Evolutionary conservation across 2,888 invertebrate genomes (phyloP).

Genomic region (Disparrhopalites patrizii): DNA sequence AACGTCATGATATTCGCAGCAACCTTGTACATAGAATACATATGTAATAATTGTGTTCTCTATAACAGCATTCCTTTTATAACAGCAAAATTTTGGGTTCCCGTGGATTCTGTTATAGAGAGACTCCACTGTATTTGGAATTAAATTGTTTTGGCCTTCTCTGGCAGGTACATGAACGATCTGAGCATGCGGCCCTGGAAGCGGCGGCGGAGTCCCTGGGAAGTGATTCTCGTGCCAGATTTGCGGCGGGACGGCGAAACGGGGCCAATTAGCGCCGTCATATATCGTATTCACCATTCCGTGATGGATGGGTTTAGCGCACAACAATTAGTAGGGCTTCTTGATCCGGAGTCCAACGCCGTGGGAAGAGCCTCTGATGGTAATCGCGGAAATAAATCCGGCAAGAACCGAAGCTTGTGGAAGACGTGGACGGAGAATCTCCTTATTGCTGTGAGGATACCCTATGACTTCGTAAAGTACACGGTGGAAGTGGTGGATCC

Average conservation of each 20-base stretch:
- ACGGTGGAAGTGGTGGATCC: neutral
- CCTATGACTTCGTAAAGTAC: neutral
- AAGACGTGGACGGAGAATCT: neutral
- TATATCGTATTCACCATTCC: conserved; percentile 3
- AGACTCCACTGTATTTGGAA: too few relatives aligned
- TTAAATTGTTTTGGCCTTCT: too few relatives aligned
- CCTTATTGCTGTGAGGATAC: neutral
- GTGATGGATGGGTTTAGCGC: conserved; percentile 13
- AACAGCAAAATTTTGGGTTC: too few relatives aligned
- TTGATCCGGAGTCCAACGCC: neutral
- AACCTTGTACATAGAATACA: too few relatives aligned
- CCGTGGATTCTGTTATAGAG: too few relatives aligned
- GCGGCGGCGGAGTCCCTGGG: conserved; percentile 14
- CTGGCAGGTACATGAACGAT: neutral
- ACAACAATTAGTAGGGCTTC: neutral
- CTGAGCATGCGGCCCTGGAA: neutral
- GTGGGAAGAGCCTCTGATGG: neutral
- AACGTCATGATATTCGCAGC: too few relatives aligned
- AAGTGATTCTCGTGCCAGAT: conserved; percentile 4
- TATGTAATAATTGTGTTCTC: too few relatives aligned
- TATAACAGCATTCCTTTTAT: too few relatives aligned
- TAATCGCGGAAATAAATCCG: neutral
- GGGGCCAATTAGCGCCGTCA: neutral
- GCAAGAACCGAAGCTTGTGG: neutral
- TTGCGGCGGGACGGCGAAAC: neutral